Evolutionary conservation across 2,113 vertebrate species (phyloP).

Genomic region (Cyprinodon tularosa): DNA sequence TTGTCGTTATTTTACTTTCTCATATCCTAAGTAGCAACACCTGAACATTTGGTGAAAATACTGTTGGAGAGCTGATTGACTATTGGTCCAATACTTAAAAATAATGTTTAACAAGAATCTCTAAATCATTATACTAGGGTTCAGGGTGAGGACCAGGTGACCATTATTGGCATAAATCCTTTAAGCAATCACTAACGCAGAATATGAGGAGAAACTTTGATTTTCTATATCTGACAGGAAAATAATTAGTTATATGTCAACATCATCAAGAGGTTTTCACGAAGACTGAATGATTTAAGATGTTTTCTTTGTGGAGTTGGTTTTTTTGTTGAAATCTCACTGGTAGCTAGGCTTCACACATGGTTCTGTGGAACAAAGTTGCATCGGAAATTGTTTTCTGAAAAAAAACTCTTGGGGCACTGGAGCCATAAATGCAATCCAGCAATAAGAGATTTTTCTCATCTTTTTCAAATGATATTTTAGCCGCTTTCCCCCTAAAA

Average conservation of each 20-base stretch:
- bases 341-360: background rate
- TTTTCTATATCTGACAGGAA: conserved; percentile 43
- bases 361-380: background rate
- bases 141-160: conserved; percentile 6
- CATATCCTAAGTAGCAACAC: background rate
- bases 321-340: no score
- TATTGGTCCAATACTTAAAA: background rate
- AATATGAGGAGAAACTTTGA: conserved; percentile 11
- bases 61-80: background rate
- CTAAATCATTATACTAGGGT: background rate
- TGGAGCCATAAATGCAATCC: conserved; percentile 9
- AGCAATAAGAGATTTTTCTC: conserved; percentile 6
- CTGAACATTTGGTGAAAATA: background rate
- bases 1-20: background rate
- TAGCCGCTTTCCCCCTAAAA: conserved; percentile 4
- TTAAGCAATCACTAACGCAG: conserved; percentile 15
- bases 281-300: conserved; percentile 23
- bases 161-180: conserved; percentile 8
- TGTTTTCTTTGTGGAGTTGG: background rate
- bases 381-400: conserved; percentile 6
- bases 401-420: background rate
- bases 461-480: conserved; percentile 17
- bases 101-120: background rate
- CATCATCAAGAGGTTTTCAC: conserved; percentile 22
- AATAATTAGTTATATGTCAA: conserved; percentile 39